Conservation (phyloP, 2,797 vertebrate genomes). For the Sciurus carolinensis region DNA sequence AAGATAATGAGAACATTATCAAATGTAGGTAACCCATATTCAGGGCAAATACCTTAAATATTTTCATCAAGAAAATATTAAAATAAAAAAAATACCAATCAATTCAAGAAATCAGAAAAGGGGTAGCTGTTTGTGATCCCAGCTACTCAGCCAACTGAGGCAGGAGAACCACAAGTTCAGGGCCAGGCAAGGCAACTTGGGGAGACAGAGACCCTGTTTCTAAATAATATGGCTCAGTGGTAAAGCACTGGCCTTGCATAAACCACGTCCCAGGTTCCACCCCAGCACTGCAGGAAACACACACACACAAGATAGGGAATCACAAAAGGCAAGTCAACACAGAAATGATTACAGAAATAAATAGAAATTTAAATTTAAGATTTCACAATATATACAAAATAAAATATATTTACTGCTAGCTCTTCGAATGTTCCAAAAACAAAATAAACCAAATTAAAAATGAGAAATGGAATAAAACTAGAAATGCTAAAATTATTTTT, state of each 20-base stretch:
- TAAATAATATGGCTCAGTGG: neutral
- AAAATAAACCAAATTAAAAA: constrained; percentile 6
- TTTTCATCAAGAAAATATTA: constrained; percentile 41
- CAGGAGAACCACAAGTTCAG: neutral
- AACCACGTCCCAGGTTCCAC: neutral
- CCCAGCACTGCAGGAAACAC: neutral
- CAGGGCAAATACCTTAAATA: neutral
- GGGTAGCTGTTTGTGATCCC: neutral
- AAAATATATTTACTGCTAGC: neutral
- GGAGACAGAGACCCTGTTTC: neutral
- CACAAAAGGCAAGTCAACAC: neutral
- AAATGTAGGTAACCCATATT: neutral
- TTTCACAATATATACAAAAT: constrained; percentile 9
- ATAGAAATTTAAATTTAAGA: neutral
- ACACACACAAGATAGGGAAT: neutral
- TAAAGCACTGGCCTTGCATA: neutral
- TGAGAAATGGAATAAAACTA: neutral
- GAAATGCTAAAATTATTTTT: neutral
- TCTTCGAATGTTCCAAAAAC: constrained; percentile 6
- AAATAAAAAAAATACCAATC: neutral
- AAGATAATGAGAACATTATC: neutral
- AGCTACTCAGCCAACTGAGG: neutral
- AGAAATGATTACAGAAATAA: neutral
- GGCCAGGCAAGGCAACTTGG: neutral
- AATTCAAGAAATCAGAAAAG: constrained; percentile 51